phyloP scores from a whole-genome alignment of 2,113 vertebrate species.

The Ariopsis seemanni region DNA sequence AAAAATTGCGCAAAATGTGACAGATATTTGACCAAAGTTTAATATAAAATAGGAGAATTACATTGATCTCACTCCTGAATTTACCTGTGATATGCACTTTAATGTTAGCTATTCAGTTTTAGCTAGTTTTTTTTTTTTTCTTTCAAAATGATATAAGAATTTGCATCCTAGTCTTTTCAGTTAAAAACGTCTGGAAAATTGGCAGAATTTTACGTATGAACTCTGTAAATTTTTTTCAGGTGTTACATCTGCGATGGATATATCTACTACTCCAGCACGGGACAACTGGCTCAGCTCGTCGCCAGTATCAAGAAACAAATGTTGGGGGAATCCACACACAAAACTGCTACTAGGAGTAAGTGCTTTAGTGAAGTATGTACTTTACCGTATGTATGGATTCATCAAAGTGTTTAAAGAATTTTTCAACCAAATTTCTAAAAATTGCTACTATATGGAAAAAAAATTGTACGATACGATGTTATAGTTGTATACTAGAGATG shows the following conservation, averaged over 20 bases:
- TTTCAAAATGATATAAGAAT: too few relatives aligned
- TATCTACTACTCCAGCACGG: constrained; percentile 79
- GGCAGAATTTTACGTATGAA: neutral
- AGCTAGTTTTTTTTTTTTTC: too few relatives aligned
- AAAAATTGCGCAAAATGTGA: too few relatives aligned
- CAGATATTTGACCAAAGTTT: too few relatives aligned
- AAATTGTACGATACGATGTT: too few relatives aligned
- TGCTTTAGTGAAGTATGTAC: neutral
- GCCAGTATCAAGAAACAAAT: constrained; percentile 83
- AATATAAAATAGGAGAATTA: too few relatives aligned
- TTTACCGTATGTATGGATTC: neutral
- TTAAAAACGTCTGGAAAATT: neutral
- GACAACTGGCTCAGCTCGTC: constrained; percentile 85
- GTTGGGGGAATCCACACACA: constrained; percentile 47
- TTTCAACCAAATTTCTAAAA: neutral
- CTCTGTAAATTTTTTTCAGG: constrained; percentile 64
- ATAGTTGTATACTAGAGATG: too few relatives aligned
- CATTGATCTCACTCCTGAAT: too few relatives aligned
- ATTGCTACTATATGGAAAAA: neutral
- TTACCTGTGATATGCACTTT: too few relatives aligned
- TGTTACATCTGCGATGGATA: constrained; percentile 91
- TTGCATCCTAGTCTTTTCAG: neutral
- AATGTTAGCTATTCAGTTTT: too few relatives aligned
- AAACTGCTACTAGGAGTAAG: constrained; percentile 74
- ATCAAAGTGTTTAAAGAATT: neutral